Evolutionary conservation across 2,113 vertebrate genomes (phyloP).

Genomic region (Pampusana beccarii): DNA sequence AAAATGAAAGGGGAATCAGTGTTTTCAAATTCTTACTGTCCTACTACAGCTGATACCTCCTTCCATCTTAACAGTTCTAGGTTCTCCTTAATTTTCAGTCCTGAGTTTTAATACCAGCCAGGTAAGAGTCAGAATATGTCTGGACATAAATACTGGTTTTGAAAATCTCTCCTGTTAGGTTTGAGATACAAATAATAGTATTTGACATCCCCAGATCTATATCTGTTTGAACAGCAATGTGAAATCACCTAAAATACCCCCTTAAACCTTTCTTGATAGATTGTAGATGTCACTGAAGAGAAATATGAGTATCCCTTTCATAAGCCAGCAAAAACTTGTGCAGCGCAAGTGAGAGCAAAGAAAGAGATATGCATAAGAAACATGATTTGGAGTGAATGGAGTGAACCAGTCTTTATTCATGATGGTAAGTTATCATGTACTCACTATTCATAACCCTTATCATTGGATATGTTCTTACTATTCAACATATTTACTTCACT

Average conservation of each 20-base stretch:
- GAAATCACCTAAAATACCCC: neutral
- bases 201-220: neutral
- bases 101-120: neutral
- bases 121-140: neutral
- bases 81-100: neutral
- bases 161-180: neutral
- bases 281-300: slow-evolving; percentile 17
- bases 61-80: neutral
- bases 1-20: neutral
- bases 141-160: neutral
- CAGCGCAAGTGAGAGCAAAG: slow-evolving; percentile 59
- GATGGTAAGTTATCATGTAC: slow-evolving; percentile 14
- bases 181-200: neutral
- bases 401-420: slow-evolving; percentile 23
- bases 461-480: neutral
- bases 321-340: slow-evolving; percentile 10
- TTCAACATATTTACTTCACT: neutral
- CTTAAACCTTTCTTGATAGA: neutral
- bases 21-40: neutral
- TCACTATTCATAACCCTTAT: neutral
- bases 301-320: slow-evolving; percentile 13
- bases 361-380: slow-evolving; percentile 38
- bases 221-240: neutral
- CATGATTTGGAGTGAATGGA: slow-evolving; percentile 75
- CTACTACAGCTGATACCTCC: neutral